Base-by-base conservation (phyloP, 2,888 invertebrate species). In the Boloria euphrosyne region DNA sequence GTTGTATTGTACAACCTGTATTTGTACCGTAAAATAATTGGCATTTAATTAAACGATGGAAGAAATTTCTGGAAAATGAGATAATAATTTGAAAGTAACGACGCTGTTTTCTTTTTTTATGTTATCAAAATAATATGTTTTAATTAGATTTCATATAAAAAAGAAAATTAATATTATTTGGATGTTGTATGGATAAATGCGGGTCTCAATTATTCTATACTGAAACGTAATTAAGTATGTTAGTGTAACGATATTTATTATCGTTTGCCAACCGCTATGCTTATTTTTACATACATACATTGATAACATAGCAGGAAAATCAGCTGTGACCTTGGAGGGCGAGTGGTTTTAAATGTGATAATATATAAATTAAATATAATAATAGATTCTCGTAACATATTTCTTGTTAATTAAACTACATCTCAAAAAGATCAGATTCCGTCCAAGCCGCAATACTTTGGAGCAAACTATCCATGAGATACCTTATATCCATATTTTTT, bases 281-380 rank as follows among this genome's bases (percentile, higher is more conserved):
- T 58, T 61, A 60, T 64, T 67, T 59, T 68, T 66, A 66, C 66
- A 61, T 66, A 66, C 68, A 61, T 54, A 72, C 71, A 71, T 65
- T 64, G 75, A 75, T 72, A 74, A 75, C 71, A 66, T 68, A 74
- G 68, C 74, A 75, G 75, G 75, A 85, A 84, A 85, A 80, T 80
- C 73, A 76, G 74, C 75, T 73, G 71, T 74, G 73, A 66, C 78
- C 76, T 78, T 77, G 74, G 60, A 67, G 44, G 63, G 54, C 63
- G 63, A 67, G 47, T 60, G 49, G 54, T 38, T 49, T 60, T 59
- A 60, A 54, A 44, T 60, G 18, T 27, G 59, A 44, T 54, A 63
- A 13, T 54, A 59, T 22, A 27, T 57, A n/a, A 46, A 57, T 13
- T 57, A 38, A 7, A 38, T 22, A 22, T 22, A 22, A 22, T 22